Conservation (phyloP, 2,888 invertebrate genomes). For the Sinopyrophorus schimmeli region DNA sequence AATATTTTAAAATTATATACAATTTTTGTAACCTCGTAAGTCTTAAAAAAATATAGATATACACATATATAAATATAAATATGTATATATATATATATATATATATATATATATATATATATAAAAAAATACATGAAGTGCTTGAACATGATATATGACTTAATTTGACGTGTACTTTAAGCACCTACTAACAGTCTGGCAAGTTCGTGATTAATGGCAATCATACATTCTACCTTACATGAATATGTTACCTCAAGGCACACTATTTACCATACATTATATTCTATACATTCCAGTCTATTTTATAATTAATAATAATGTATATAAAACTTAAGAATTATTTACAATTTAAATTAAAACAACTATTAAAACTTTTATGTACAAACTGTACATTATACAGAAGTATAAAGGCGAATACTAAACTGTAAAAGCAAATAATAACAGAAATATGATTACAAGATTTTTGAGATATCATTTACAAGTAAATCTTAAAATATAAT, state of each 20-base stretch:
- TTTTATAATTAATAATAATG: conserved; percentile 4
- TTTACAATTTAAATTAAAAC: conserved; percentile 11
- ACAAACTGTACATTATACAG: too few relatives aligned
- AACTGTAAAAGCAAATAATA: not conserved
- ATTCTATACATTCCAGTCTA: conserved; percentile 9
- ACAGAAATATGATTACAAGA: too few relatives aligned
- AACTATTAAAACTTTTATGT: conserved; percentile 5
- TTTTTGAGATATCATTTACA: not conserved
- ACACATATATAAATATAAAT: too few relatives aligned
- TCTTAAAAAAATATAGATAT: too few relatives aligned
- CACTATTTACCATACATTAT: conserved; percentile 10
- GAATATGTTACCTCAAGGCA: conserved; percentile 18
- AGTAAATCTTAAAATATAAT: conserved; percentile 5
- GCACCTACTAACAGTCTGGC: conserved; percentile 28
- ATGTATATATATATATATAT: too few relatives aligned
- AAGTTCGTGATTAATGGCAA: conserved; percentile 29
- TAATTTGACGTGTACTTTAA: conserved; percentile 21
- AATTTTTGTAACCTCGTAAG: conserved; percentile 19
- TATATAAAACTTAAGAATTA: conserved; percentile 11
- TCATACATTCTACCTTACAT: conserved; percentile 9
- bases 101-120: conserved; percentile 13
- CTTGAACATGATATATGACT: conserved; percentile 14
- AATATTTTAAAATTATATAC: too few relatives aligned
- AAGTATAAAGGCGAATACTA: not conserved
- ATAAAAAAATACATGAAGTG: conserved; percentile 26